These are phyloP conservation scores for Drosophila pseudotalamancana DNA, from an alignment of 2,888 invertebrate genomes.

Conservation along the genomic window DNA sequence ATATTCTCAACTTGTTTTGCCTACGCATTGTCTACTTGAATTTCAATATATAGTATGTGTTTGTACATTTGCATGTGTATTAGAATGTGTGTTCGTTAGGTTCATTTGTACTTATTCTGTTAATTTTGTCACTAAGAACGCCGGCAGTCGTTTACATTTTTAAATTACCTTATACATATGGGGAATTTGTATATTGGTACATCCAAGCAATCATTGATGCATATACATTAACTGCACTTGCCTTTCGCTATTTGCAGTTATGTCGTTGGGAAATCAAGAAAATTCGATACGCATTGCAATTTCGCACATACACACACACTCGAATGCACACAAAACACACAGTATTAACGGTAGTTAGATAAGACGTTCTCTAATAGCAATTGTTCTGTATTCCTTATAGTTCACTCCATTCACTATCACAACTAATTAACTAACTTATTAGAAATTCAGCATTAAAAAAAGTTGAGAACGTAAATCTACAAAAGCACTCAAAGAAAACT, in stretches of 20 bases:
- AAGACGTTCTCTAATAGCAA: conserved; percentile 1
- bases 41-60: conserved; percentile 2
- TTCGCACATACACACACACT: conserved; percentile 31
- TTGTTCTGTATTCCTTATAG: neutral
- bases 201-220: conserved; percentile 48
- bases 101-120: conserved; percentile 18
- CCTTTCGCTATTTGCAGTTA: conserved; percentile 22
- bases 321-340: conserved; percentile 4
- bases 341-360: conserved; percentile 14
- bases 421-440: neutral
- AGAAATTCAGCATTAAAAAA: neutral
- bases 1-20: conserved; percentile 19
- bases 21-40: conserved; percentile 27
- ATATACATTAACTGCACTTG: conserved; percentile 8
- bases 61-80: neutral
- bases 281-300: conserved; percentile 68
- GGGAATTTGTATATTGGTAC: conserved; percentile 13
- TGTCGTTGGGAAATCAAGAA: conserved; percentile 63
- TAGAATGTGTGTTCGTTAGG: conserved; percentile 9
- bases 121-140: neutral
- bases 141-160: conserved; percentile 23
- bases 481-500: conserved; percentile 24
- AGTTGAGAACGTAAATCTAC: conserved; percentile 15
- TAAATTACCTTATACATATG: conserved; percentile 50
- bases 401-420: neutral